Evolutionary conservation across 2,888 invertebrate species (phyloP).

Genomic region (Nymphalis urticae): DNA sequence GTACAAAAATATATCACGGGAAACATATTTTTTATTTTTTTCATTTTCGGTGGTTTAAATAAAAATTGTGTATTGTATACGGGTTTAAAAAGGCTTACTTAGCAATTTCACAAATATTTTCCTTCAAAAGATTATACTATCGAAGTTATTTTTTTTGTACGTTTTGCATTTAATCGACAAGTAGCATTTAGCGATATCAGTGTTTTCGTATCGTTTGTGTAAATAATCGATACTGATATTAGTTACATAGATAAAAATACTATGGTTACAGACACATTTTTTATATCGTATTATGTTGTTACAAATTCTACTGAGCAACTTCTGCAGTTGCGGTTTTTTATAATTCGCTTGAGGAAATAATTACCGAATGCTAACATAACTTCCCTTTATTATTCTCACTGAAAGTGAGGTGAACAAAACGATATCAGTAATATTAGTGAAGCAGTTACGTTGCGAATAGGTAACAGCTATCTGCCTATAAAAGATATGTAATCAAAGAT

Average conservation of each 20-base stretch:
- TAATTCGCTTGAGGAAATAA: neutral
- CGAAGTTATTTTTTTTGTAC: neutral
- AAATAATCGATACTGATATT: constrained; percentile 3
- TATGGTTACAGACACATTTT: neutral
- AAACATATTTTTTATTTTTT: no score
- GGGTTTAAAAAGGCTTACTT: no score
- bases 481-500: constrained; percentile 30
- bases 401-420: neutral
- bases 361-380: neutral
- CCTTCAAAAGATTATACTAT: neutral
- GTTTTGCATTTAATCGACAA: neutral
- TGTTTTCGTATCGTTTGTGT: neutral
- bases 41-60: no score
- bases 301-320: neutral
- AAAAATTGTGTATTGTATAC: no score
- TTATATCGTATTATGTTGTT: neutral
- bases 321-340: neutral
- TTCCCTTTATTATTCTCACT: neutral
- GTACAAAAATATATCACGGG: no score
- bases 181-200: neutral
- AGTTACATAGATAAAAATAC: constrained; percentile 1
- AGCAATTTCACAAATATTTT: no score
- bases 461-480: constrained; percentile 13
- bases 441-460: neutral
- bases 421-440: neutral